These are phyloP conservation scores for Fregata magnificens DNA, from an alignment of 2,113 vertebrate genomes.

Conservation along the genomic window DNA sequence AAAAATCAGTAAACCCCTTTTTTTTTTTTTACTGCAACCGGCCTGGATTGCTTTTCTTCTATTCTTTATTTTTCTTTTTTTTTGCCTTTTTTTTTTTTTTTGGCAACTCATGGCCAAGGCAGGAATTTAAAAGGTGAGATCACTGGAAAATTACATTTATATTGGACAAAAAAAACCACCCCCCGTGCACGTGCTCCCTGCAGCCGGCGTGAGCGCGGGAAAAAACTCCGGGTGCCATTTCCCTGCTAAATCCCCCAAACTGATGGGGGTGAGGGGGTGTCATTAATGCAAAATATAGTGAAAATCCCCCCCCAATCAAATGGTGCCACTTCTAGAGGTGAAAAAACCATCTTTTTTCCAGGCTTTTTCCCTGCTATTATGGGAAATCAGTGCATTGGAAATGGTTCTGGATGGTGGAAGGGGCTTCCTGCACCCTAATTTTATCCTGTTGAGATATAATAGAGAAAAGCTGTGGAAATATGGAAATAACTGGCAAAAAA, in stretches of 20 bases:
- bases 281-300: not conserved
- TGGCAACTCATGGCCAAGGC: not conserved
- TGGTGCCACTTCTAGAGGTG: not conserved
- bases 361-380: accelerated
- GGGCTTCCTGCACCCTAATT: not conserved
- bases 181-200: not conserved
- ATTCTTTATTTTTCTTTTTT: not conserved
- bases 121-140: not conserved
- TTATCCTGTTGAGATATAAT: not conserved
- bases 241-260: not conserved
- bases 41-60: not conserved
- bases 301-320: not conserved
- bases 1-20: not conserved
- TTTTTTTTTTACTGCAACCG: no score
- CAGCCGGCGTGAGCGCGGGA: accelerated
- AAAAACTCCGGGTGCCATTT: not conserved
- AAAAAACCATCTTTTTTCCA: accelerated
- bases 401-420: not conserved
- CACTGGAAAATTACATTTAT: not conserved
- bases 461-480: not conserved
- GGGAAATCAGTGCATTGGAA: not conserved
- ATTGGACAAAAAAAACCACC: not conserved
- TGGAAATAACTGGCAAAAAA: not conserved
- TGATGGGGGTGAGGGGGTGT: not conserved
- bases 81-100: not conserved